phyloP scores from a whole-genome alignment of 2,797 vertebrate species.

The Phrynocephalus forsythii region DNA sequence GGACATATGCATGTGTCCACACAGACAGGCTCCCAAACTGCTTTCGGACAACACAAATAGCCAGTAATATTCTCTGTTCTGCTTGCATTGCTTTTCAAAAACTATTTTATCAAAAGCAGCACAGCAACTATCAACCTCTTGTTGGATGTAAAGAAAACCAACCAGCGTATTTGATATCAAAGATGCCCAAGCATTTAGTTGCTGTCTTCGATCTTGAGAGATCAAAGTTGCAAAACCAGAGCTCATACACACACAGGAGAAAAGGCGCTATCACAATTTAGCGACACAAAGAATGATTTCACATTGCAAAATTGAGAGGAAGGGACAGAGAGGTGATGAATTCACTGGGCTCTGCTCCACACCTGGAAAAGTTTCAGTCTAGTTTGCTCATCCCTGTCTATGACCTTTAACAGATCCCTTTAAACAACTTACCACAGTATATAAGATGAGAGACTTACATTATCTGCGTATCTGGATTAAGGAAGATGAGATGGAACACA shows the following conservation, averaged over 20 bases:
- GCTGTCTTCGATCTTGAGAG: constrained; percentile 61
- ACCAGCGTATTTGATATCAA: constrained; percentile 40
- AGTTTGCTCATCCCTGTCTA: constrained; percentile 7
- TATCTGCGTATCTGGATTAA: fast-evolving
- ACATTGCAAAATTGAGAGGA: not conserved
- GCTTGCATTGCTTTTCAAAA: constrained; percentile 67
- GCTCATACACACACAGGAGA: not conserved
- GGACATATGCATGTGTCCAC: no score
- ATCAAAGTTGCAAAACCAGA: constrained; percentile 19
- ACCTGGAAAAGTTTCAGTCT: not conserved
- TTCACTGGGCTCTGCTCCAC: not conserved
- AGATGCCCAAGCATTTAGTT: constrained; percentile 37
- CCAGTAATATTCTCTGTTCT: constrained; percentile 70
- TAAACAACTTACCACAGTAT: not conserved
- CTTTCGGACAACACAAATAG: constrained; percentile 61
- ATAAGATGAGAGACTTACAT: not conserved
- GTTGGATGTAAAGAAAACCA: no score
- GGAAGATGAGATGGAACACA: not conserved
- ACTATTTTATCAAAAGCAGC: constrained; percentile 74
- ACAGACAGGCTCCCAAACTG: not conserved
- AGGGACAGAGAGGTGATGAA: not conserved
- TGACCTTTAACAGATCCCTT: not conserved
- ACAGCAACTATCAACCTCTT: constrained; percentile 35
- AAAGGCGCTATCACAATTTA: constrained; percentile 5
- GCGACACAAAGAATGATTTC: not conserved